Evolutionary conservation across 2,797 vertebrate genomes (phyloP).

Genomic region (Xenentodon cancila): DNA sequence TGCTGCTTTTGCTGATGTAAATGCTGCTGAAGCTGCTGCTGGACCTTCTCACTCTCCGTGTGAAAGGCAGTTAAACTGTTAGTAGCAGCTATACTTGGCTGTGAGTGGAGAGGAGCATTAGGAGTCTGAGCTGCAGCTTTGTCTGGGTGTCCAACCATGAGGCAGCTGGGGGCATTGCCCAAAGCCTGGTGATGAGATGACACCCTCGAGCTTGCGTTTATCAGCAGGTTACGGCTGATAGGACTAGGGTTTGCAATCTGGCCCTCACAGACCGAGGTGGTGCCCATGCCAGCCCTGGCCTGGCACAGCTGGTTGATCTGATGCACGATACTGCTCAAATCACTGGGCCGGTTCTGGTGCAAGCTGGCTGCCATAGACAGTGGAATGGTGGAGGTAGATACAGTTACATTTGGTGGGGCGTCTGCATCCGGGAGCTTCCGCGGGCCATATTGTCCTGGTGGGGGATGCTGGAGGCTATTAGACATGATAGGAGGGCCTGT

Average conservation of each 20-base stretch:
- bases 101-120: conserved; percentile 69
- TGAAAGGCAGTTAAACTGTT: conserved; percentile 87
- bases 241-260: conserved; percentile 91
- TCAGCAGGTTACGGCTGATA: conserved; percentile 97
- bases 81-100: conserved; percentile 81
- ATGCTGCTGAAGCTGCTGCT: conserved; percentile 68
- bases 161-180: conserved; percentile 86
- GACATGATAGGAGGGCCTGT: conserved; percentile 56
- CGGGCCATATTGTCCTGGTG: conserved; percentile 65
- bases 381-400: conserved; percentile 92
- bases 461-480: conserved; percentile 65
- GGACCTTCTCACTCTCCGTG: conserved; percentile 87
- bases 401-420: conserved; percentile 89
- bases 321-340: conserved; percentile 95
- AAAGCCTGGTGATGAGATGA: conserved; percentile 84
- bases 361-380: conserved; percentile 88
- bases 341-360: conserved; percentile 86
- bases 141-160: conserved; percentile 79
- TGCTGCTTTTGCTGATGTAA: conserved; percentile 60
- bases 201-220: conserved; percentile 95
- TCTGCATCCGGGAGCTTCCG: conserved; percentile 81
- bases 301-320: conserved; percentile 98
- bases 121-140: conserved; percentile 56
- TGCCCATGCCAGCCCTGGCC: conserved; percentile 86
- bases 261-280: conserved; percentile 86